phyloP scores from a whole-genome alignment of 2,797 vertebrate species.

The Lerista edwardsae region DNA sequence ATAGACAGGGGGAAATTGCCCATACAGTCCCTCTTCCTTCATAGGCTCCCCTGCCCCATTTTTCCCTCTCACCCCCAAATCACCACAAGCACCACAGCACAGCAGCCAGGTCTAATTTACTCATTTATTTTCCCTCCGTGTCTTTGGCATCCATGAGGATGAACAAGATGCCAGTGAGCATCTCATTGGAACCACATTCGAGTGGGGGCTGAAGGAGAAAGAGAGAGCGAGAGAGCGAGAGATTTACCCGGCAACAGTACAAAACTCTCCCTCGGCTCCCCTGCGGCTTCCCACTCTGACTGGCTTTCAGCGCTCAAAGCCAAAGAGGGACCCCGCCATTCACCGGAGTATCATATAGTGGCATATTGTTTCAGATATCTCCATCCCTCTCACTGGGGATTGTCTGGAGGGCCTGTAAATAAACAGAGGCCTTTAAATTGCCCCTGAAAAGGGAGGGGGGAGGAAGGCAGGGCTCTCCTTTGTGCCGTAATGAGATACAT shows the following conservation, averaged over 20 bases:
- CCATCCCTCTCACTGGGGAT: constrained; percentile 34
- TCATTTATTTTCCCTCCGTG: not conserved
- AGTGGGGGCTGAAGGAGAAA: not conserved
- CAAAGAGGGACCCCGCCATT: not conserved
- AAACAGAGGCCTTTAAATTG: constrained; percentile 49
- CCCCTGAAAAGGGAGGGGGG: constrained; percentile 1
- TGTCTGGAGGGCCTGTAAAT: constrained; percentile 30
- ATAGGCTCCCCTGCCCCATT: not conserved
- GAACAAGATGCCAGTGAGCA: not conserved
- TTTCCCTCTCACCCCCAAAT: not conserved
- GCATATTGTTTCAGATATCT: constrained; percentile 21
- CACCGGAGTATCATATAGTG: not conserved
- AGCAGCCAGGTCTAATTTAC: not conserved
- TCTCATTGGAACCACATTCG: not conserved
- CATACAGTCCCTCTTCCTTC: not conserved
- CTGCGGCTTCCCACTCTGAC: not conserved
- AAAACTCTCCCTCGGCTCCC: not conserved
- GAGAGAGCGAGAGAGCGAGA: too few species aligned
- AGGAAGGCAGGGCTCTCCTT: not conserved
- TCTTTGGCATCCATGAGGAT: not conserved
- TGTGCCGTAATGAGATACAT: constrained; percentile 35
- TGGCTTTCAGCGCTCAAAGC: not conserved
- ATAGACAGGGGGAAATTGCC: not conserved
- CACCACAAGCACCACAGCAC: not conserved
- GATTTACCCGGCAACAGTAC: constrained; percentile 13